A percentile compares a stretch with the other conserved stretches of the same genome.
Evolutionary conservation across 2,797 vertebrate genomes (phyloP).

Genomic region (Capromys pilorides): DNA sequence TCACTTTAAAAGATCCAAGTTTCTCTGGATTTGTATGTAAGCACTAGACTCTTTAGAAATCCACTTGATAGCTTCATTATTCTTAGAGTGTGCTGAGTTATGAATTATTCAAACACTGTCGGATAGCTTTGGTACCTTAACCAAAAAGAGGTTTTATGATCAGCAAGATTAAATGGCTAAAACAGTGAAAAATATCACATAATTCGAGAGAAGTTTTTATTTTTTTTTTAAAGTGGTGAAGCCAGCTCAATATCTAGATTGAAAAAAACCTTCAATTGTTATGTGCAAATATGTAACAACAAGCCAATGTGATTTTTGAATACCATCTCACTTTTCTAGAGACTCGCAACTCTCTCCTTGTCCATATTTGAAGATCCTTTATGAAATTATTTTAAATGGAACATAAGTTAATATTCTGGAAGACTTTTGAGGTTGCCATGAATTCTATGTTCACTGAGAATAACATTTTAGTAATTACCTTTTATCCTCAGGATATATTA

Average conservation of each 20-base stretch:
- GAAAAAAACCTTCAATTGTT: constrained; percentile 11
- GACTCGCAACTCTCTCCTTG: constrained; percentile 18
- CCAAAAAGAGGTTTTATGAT: constrained; percentile 36
- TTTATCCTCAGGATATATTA: neutral
- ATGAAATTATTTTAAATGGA: constrained; percentile 50
- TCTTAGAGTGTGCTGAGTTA: constrained; percentile 9
- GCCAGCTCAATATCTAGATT: constrained; percentile 19
- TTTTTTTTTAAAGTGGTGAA: neutral
- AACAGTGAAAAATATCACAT: constrained; percentile 10
- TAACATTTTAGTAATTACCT: constrained; percentile 15
- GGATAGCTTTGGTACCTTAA: neutral
- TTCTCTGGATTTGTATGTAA: constrained; percentile 23
- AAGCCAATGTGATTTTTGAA: constrained; percentile 34
- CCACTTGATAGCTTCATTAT: constrained; percentile 8
- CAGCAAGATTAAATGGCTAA: neutral
- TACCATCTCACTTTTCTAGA: neutral
- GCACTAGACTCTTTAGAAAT: constrained; percentile 27
- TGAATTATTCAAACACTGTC: constrained; percentile 1
- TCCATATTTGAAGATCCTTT: neutral
- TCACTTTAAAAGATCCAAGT: constrained; percentile 65
- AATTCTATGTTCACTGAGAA: neutral
- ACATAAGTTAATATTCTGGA: constrained; percentile 14
- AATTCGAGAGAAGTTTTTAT: neutral
- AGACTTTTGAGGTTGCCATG: constrained; percentile 18
- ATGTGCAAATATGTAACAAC: neutral